Conservation (phyloP, 2,113 vertebrate genomes). For the Triplophysa siluroides region DNA sequence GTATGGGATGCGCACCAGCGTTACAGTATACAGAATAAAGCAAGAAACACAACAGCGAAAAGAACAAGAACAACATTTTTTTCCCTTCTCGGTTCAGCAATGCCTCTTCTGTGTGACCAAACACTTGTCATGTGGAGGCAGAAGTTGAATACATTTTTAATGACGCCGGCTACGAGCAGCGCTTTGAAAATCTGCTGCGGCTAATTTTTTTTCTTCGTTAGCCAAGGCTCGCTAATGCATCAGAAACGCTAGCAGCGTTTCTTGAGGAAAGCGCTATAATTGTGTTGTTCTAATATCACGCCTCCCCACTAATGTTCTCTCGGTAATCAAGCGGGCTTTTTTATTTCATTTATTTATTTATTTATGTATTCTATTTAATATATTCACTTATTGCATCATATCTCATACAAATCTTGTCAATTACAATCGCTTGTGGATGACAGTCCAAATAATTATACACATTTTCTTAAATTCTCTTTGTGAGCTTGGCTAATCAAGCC, state of each 20-base stretch:
- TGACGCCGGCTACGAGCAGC: constrained; percentile 88
- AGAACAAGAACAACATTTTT: constrained; percentile 79
- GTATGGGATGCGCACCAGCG: constrained; percentile 38
- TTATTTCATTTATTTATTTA: constrained; percentile 67
- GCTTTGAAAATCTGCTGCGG: constrained; percentile 96
- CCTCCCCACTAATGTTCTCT: constrained; percentile 87
- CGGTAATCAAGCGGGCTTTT: constrained; percentile 89
- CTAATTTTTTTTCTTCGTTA: constrained; percentile 92
- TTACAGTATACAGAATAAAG: constrained; percentile 66
- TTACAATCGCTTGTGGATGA: constrained; percentile 85
- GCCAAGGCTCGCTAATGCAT: constrained; percentile 89
- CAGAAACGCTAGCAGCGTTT: constrained; percentile 88
- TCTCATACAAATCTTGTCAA: constrained; percentile 81
- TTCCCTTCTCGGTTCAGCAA: constrained; percentile 74
- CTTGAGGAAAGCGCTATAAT: constrained; percentile 87
- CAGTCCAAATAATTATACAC: constrained; percentile 89
- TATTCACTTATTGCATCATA: constrained; percentile 66
- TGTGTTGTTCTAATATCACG: constrained; percentile 89
- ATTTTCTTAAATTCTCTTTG: constrained; percentile 85
- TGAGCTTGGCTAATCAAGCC: constrained; percentile 89
- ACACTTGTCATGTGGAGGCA: constrained; percentile 87
- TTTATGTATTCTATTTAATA: constrained; percentile 62
- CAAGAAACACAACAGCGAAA: constrained; percentile 61
- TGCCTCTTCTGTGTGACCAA: constrained; percentile 88
- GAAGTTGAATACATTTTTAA: constrained; percentile 98